Evolutionary conservation across 2,888 invertebrate species (phyloP).

Genomic region (Stenchaetothrips biformis): DNA sequence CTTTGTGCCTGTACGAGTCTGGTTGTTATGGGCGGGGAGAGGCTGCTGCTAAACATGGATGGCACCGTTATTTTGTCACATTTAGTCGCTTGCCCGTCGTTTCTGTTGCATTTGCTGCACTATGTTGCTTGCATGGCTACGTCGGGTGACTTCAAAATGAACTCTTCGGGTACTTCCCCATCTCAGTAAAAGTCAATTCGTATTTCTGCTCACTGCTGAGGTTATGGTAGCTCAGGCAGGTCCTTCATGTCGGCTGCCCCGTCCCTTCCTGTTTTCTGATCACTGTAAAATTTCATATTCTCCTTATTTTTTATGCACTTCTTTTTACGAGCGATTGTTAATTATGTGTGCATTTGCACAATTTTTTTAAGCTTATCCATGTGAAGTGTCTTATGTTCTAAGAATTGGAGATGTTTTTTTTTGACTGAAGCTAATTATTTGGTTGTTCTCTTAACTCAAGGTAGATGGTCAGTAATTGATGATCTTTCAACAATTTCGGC

Average conservation of each 20-base stretch:
- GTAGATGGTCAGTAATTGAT: neutral
- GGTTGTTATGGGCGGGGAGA: conserved; percentile 22
- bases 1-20: neutral
- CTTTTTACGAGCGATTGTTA: neutral
- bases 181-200: too few relatives aligned
- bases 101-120: too few relatives aligned
- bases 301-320: neutral
- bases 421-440: neutral
- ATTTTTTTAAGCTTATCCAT: neutral
- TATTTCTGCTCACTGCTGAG: neutral
- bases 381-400: neutral
- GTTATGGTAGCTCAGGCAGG: neutral
- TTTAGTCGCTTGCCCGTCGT: too few relatives aligned
- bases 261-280: neutral
- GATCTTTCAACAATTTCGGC: neutral
- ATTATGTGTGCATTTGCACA: neutral
- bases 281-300: neutral
- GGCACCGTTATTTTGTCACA: neutral
- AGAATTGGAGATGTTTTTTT: neutral
- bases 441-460: neutral
- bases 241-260: neutral
- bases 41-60: neutral
- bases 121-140: too few relatives aligned
- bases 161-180: too few relatives aligned
- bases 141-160: too few relatives aligned